These are phyloP conservation scores for Myanophis thanlyinensis DNA, from an alignment of 2,113 vertebrate genomes.

Conservation along the genomic window DNA sequence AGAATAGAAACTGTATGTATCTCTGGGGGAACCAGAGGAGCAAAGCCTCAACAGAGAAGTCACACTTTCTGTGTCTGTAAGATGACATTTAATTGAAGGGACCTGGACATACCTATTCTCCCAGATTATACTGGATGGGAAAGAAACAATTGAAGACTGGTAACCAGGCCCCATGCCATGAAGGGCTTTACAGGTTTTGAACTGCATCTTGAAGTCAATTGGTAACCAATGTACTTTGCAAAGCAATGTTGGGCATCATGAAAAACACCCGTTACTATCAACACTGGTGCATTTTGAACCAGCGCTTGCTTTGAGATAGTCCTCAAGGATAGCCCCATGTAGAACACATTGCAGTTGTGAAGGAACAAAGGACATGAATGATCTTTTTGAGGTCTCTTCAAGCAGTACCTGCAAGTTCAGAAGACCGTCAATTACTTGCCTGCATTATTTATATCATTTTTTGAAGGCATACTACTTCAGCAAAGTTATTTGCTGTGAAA, in stretches of 20 bases:
- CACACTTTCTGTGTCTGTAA: neutral
- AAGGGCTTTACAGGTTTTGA: neutral
- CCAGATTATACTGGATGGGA: neutral
- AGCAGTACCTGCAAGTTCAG: neutral
- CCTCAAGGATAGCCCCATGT: neutral
- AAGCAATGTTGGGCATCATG: neutral
- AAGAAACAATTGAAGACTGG: neutral
- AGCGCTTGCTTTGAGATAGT: neutral
- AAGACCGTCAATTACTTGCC: neutral
- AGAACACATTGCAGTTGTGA: neutral
- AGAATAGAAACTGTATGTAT: neutral
- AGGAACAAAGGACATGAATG: neutral
- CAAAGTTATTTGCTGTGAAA: neutral
- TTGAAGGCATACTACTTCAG: neutral
- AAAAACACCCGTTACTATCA: neutral
- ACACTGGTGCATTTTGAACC: neutral
- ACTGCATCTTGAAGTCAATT: neutral
- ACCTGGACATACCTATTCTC: neutral
- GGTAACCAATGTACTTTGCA: neutral
- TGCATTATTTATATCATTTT: neutral
- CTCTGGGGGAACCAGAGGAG: neutral
- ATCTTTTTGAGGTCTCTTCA: neutral
- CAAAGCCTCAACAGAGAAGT: neutral
- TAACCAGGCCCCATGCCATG: neutral
- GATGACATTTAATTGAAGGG: neutral